Evolutionary conservation across 64 coral and sea anemone genomes (phyloP), one percentile per base, ranked within the genome.

Genomic region (Pocillopora verrucosa): DNA sequence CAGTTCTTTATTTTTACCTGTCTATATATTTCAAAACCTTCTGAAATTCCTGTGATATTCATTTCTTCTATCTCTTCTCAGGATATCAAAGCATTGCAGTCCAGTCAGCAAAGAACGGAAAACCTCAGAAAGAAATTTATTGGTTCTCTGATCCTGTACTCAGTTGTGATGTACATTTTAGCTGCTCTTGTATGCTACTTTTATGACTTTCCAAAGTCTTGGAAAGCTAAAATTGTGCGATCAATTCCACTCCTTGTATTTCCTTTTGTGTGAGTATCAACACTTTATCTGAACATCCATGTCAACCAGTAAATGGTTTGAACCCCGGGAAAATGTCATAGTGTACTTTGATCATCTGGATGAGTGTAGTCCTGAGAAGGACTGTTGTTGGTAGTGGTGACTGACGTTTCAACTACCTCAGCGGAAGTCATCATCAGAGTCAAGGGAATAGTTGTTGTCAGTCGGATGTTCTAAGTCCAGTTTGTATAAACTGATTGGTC

Each of bases 171-270:
- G 15, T 98, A 98, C 20, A 84, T 98, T 59, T 20, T 83, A 30
- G 75, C 83, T 16, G 96, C 96, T 65, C 76, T 98, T 56, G 56
- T 98, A 10, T 95, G 92, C 60, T 98, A 98, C 76, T 98, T 98
- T 62, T 94, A 98, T 59, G 94, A 98, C 77, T 98, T 98, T 75
- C 96, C 96, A 65, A 90, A 94, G 61, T 73, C 91, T 36, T 98
- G 96, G 96, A 92, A 73, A 90, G 93, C 94, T 19, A 98, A 88
- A 79, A 70, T 83, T 77, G 76, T 94, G 9, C 79, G 93, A 16
- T 90, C 87, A 64, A 26, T 98, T 56, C 96, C 96, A 60, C 93
- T 98, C 59, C 90, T 98, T 56, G 90, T 98, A 19, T 98, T 98
- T 81, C 96, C 93, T 20, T 15, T 98, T 87, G 61, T 92, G 96